Evolutionary conservation across 1,140 invertebrate species (phyloP).

Genomic region (Leguminivora glycinivorella): DNA sequence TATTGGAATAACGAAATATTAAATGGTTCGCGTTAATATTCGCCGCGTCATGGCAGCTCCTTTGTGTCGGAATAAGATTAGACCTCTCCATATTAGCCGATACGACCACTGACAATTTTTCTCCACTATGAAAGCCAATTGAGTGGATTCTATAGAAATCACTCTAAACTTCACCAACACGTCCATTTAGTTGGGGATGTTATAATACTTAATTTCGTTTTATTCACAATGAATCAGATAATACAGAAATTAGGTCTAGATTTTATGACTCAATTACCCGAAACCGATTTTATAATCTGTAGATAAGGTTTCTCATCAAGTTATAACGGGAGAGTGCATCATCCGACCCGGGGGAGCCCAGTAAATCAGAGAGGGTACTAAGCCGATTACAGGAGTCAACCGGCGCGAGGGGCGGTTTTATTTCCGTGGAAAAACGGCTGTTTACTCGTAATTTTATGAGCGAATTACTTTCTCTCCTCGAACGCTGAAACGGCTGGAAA

Average conservation of each 20-base stretch:
- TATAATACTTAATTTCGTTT: background rate
- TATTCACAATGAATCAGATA: conserved; percentile 16
- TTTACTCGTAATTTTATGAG: conserved; percentile 74
- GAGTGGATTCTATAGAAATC: conserved; percentile 42
- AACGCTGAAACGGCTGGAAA: conserved; percentile 66
- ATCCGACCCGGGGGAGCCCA: conserved; percentile 56
- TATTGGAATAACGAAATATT: conserved; percentile 75
- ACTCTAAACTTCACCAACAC: conserved; percentile 7
- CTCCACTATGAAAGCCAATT: conserved; percentile 42
- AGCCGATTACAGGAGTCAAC: conserved; percentile 75
- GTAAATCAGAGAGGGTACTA: conserved; percentile 60
- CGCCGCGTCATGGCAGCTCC: conserved; percentile 72
- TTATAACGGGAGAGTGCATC: conserved; percentile 61
- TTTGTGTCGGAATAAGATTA: conserved; percentile 72
- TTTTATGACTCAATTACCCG: conserved; percentile 74
- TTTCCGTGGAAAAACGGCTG: conserved; percentile 72
- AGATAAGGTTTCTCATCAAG: conserved; percentile 73
- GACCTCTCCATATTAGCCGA: conserved; percentile 66
- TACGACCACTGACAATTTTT: conserved; percentile 57
- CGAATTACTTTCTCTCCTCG: conserved; percentile 72
- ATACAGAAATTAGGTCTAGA: conserved; percentile 46
- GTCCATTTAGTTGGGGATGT: background rate
- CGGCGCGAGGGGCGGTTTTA: conserved; percentile 62
- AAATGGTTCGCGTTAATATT: conserved; percentile 71
- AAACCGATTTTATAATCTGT: conserved; percentile 73